These are phyloP conservation scores for Tillus elongatus DNA, from an alignment of 2,888 invertebrate genomes.

Conservation along the genomic window DNA sequence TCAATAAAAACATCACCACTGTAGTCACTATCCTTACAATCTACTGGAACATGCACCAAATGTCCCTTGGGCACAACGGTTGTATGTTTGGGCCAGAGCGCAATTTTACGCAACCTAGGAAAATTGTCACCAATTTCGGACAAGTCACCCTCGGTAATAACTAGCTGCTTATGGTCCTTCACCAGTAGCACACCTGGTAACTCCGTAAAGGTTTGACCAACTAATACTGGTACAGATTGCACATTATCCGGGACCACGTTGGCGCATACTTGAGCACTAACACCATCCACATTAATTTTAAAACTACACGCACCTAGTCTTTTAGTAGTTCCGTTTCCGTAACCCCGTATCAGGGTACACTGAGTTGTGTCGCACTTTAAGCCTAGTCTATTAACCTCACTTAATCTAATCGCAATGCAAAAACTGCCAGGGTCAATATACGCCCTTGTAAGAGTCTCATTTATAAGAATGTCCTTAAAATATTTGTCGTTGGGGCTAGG, in stretches of 20 bases:
- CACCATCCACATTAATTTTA: conserved; percentile 16
- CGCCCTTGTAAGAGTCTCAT: too few species aligned
- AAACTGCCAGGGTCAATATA: conserved; percentile 19
- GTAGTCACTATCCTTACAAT: conserved; percentile 9
- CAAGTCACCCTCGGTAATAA: too few species aligned
- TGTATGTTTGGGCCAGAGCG: neutral
- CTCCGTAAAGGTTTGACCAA: conserved; percentile 21
- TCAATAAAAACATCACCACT: conserved; percentile 17
- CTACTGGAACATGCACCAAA: conserved; percentile 15
- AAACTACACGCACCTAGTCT: conserved; percentile 16
- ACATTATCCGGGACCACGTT: too few species aligned
- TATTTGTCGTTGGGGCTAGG: conserved; percentile 11
- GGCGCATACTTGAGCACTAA: too few species aligned
- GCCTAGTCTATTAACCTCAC: conserved; percentile 11
- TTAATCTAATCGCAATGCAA: conserved; percentile 14
- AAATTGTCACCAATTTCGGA: too few species aligned
- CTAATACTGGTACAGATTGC: conserved; percentile 18
- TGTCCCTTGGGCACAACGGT: conserved; percentile 12
- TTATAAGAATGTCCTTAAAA: too few species aligned
- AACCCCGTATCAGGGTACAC: conserved; percentile 11
- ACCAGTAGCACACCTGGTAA: conserved; percentile 15
- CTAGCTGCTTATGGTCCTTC: conserved; percentile 14
- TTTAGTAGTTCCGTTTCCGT: conserved; percentile 14
- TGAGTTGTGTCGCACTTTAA: neutral
- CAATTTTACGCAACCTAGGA: too few species aligned